phyloP scores from a whole-genome alignment of 2,888 invertebrate species.

The Leucophora obtusa region DNA sequence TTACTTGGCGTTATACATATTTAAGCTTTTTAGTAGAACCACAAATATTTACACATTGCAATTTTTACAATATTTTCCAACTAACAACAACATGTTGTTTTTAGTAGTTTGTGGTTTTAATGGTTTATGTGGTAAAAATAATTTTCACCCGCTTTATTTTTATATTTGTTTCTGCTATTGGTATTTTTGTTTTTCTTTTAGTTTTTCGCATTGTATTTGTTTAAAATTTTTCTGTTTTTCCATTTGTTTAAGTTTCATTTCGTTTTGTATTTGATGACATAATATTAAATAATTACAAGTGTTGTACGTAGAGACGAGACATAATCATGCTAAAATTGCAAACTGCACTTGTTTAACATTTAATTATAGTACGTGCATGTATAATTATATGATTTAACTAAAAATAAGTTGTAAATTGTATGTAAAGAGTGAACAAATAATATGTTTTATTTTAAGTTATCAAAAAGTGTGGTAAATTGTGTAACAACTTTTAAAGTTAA shows the following conservation, averaged over 20 bases:
- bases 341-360: background rate
- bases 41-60: slow-evolving; percentile 47
- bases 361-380: background rate
- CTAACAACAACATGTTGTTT: slow-evolving; percentile 43
- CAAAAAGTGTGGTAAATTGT: no score
- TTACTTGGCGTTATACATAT: background rate
- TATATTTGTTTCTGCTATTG: background rate
- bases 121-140: slow-evolving; percentile 52
- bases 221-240: slow-evolving; percentile 1
- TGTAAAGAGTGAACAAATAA: no score
- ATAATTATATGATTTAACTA: background rate
- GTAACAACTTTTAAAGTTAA: no score
- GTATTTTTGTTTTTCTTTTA: background rate
- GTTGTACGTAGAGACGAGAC: slow-evolving; percentile 35
- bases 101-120: slow-evolving; percentile 47
- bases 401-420: background rate
- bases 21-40: slow-evolving; percentile 43
- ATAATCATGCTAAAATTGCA: slow-evolving; percentile 39
- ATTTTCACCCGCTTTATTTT: slow-evolving; percentile 48
- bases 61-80: slow-evolving; percentile 35
- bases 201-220: slow-evolving; percentile 18
- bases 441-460: no score
- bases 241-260: slow-evolving; percentile 8
- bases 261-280: slow-evolving; percentile 47
- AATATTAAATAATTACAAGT: slow-evolving; percentile 41